A percentile compares a stretch with the other conserved stretches of the same genome.
Conservation (phyloP, 2,888 invertebrate species). For the Phorcus lineatus region DNA sequence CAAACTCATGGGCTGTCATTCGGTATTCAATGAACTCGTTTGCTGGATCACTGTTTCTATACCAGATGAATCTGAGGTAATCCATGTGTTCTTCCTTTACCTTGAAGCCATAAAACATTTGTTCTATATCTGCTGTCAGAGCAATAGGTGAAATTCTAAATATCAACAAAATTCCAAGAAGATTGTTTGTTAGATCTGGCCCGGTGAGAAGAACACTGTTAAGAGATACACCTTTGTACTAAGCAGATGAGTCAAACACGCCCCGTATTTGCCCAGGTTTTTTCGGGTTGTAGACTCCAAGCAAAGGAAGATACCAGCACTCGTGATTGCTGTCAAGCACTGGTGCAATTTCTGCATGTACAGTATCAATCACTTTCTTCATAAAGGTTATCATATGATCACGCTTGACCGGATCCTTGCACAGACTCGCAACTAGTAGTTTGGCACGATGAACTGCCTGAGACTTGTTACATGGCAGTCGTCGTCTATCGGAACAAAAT, state of each 20-base stretch:
- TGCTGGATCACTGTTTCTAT: constrained; percentile 35
- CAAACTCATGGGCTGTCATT: constrained; percentile 49
- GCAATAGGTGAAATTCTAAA: constrained; percentile 39
- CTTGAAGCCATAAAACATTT: constrained; percentile 44
- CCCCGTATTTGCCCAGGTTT: constrained; percentile 40
- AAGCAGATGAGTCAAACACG: constrained; percentile 37
- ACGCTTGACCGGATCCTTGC: constrained; percentile 19
- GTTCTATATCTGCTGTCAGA: constrained; percentile 41
- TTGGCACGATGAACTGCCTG: constrained; percentile 32
- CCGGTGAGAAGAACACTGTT: constrained; percentile 35
- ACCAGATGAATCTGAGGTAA: constrained; percentile 46
- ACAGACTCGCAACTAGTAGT: background rate
- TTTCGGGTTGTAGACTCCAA: constrained; percentile 39
- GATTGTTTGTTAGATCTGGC: constrained; percentile 43
- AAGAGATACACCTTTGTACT: constrained; percentile 33
- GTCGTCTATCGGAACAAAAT: constrained; percentile 20
- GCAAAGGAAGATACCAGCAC: constrained; percentile 41
- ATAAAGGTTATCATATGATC: constrained; percentile 32
- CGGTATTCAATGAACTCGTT: constrained; percentile 41
- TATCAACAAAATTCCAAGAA: constrained; percentile 41
- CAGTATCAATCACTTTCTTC: constrained; percentile 29
- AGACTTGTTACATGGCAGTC: constrained; percentile 32
- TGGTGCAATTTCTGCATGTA: constrained; percentile 42
- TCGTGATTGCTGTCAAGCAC: background rate
- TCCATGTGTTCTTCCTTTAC: constrained; percentile 39